A percentile compares a stretch with the other conserved stretches of the same genome.
phyloP scores from a whole-genome alignment of 1,140 invertebrate genomes.

The Bemisia tabaci region DNA sequence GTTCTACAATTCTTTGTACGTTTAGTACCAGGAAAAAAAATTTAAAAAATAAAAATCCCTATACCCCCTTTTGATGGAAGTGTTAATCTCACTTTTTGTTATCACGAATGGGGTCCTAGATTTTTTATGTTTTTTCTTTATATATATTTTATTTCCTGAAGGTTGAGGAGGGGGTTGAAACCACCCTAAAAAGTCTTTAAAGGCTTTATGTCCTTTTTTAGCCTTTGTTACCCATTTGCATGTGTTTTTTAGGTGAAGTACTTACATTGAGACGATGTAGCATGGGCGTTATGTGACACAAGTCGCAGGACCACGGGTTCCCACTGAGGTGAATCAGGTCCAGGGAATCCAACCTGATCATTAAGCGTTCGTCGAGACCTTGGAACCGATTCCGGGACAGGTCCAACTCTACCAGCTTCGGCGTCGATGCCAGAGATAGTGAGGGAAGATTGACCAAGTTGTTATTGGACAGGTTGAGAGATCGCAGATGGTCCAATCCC shows the following conservation, averaged over 20 bases:
- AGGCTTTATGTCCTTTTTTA: too few species aligned
- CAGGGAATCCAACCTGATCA: conserved; percentile 36
- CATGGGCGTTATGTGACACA: conserved; percentile 43
- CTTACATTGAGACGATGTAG: conserved; percentile 37
- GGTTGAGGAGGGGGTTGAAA: too few species aligned
- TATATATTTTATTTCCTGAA: too few species aligned
- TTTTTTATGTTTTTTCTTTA: too few species aligned
- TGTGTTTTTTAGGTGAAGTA: conserved; percentile 16
- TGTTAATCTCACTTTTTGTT: too few species aligned
- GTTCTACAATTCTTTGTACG: too few species aligned
- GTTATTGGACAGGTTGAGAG: conserved; percentile 42
- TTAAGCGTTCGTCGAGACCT: conserved; percentile 39
- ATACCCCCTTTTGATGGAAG: too few species aligned
- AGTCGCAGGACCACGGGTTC: conserved; percentile 53
- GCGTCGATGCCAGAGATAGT: conserved; percentile 39
- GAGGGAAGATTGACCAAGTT: conserved; percentile 38
- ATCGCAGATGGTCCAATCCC: conserved; percentile 35
- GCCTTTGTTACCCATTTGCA: too few species aligned
- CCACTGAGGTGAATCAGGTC: conserved; percentile 38
- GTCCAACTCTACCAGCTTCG: conserved; percentile 41
- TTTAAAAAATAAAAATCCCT: too few species aligned
- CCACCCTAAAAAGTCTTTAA: too few species aligned
- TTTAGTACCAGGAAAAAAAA: too few species aligned
- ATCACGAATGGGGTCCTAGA: too few species aligned
- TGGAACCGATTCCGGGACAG: conserved; percentile 45